Percentiles rank a stretch among this genome's conserved stretches.
Evolutionary conservation across 2,797 vertebrate species (phyloP).

Genomic region (Enteromius mattozi): DNA sequence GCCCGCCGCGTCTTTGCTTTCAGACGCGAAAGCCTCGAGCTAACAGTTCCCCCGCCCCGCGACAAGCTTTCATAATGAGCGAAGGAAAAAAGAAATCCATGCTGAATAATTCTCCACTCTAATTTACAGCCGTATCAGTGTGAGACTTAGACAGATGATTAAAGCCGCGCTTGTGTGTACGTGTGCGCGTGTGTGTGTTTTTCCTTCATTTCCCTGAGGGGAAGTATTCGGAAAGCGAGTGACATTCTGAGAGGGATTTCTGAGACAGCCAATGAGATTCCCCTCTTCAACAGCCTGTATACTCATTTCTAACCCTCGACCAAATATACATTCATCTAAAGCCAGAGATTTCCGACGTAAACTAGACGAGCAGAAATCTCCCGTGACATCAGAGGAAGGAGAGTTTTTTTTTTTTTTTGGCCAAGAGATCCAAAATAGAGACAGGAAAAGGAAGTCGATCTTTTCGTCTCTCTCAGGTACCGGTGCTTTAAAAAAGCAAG

Average conservation of each 20-base stretch:
- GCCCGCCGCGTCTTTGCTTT: constrained; percentile 19
- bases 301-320: constrained; percentile 29
- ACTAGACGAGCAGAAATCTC: constrained; percentile 42
- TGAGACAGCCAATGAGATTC: constrained; percentile 24
- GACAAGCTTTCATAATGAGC: constrained; percentile 64
- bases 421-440: constrained; percentile 42
- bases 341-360: constrained; percentile 39
- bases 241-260: constrained; percentile 48
- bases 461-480: constrained; percentile 56
- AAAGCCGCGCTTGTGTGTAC: constrained; percentile 49
- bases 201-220: constrained; percentile 59
- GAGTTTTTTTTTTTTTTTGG: constrained; percentile 18
- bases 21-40: constrained; percentile 51
- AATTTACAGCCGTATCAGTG: constrained; percentile 69
- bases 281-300: constrained; percentile 36
- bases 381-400: constrained; percentile 59
- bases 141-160: constrained; percentile 64
- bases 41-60: constrained; percentile 66
- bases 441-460: constrained; percentile 53
- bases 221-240: constrained; percentile 46
- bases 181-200: constrained; percentile 46
- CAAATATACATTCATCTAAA: constrained; percentile 32
- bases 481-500: constrained; percentile 47
- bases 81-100: constrained; percentile 62
- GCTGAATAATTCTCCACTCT: constrained; percentile 69